Evolutionary conservation across 2,888 invertebrate species (phyloP).

Genomic region (Epinotia demarniana): DNA sequence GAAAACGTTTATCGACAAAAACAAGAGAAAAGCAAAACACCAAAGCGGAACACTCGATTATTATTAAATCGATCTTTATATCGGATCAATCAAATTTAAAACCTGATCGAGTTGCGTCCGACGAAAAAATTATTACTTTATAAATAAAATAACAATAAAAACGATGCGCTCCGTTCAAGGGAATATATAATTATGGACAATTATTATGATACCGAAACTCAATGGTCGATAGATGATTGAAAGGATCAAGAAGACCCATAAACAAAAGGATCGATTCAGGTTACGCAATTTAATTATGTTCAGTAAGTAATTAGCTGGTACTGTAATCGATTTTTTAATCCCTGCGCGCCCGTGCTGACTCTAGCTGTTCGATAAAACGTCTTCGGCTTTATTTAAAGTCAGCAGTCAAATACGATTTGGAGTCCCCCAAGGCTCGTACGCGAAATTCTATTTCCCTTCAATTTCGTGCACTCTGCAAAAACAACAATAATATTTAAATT

Average conservation of each 20-base stretch:
- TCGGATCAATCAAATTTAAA: slow-evolving; percentile 85
- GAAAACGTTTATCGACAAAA: slow-evolving; percentile 75
- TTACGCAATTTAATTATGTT: slow-evolving; percentile 78
- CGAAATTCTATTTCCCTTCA: slow-evolving; percentile 82
- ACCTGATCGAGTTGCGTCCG: slow-evolving; percentile 79
- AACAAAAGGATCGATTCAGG: slow-evolving; percentile 82
- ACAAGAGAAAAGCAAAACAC: slow-evolving; percentile 70
- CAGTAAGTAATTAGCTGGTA: slow-evolving; percentile 77
- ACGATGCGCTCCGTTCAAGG: slow-evolving; percentile 79
- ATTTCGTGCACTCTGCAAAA: slow-evolving; percentile 81
- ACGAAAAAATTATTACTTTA: slow-evolving; percentile 83
- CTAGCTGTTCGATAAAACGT: slow-evolving; percentile 51
- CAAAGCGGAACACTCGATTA: slow-evolving; percentile 78
- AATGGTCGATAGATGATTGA: slow-evolving; percentile 84
- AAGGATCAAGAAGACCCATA: slow-evolving; percentile 82
- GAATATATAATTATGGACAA: slow-evolving; percentile 85
- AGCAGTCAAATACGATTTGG: slow-evolving; percentile 69
- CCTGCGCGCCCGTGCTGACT: slow-evolving; percentile 47
- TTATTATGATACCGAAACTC: slow-evolving; percentile 83
- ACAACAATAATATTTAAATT: slow-evolving; percentile 83
- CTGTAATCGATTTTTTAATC: slow-evolving; percentile 65
- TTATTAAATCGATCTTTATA: slow-evolving; percentile 82
- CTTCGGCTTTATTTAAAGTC: slow-evolving; percentile 60
- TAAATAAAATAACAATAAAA: slow-evolving; percentile 86
- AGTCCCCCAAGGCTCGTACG: slow-evolving; percentile 66